Conservation (phyloP, 2,888 invertebrate genomes). For the Mellilla xanthometata region DNA sequence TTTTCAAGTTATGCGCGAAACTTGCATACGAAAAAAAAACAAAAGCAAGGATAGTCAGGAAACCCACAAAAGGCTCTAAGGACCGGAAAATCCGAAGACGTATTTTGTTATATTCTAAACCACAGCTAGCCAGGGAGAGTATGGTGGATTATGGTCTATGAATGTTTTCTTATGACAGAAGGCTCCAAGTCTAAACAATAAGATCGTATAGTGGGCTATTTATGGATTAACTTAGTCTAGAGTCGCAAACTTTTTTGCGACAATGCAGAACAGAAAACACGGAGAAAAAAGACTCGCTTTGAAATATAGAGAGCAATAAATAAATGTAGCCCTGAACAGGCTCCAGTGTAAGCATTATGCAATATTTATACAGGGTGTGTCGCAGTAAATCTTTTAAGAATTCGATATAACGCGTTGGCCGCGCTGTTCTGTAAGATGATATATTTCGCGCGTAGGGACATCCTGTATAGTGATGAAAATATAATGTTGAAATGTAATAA, state of each 20-base stretch:
- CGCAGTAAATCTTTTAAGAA: conserved; percentile 40
- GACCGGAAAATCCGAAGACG: too few species aligned
- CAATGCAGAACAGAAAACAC: neutral
- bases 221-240: too few species aligned
- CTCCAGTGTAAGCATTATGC: conserved; percentile 18
- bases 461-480: neutral
- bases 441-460: conserved; percentile 23
- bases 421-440: conserved; percentile 26
- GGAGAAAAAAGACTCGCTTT: conserved; percentile 26
- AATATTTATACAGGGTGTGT: conserved; percentile 31
- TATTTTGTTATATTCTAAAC: too few species aligned
- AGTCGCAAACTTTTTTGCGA: neutral
- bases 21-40: too few species aligned
- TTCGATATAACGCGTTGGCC: conserved; percentile 34
- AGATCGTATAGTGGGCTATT: too few species aligned
- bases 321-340: conserved; percentile 19
- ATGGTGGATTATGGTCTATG: too few species aligned
- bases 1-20: too few species aligned
- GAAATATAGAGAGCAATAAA: conserved; percentile 18
- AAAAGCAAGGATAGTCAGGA: too few species aligned
- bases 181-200: too few species aligned
- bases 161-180: too few species aligned
- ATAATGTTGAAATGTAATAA: neutral
- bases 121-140: too few species aligned
- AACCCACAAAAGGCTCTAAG: too few species aligned